Evolutionary conservation across 2,797 vertebrate species (phyloP).

Genomic region (Acanthiza pusilla): DNA sequence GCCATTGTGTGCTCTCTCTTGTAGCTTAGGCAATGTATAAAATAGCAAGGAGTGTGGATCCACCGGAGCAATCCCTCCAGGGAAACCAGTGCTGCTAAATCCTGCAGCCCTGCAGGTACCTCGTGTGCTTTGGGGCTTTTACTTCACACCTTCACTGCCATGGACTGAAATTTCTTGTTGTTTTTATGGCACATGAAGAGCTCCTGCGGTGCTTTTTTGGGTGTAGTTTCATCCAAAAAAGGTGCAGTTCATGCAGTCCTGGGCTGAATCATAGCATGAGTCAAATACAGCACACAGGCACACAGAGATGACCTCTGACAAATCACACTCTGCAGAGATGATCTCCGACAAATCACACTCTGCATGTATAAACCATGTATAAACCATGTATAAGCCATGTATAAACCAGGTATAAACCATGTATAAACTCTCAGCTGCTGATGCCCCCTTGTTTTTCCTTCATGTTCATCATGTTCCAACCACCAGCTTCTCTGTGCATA

Average conservation of each 20-base stretch:
- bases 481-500: background rate
- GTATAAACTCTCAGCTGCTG: background rate
- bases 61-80: background rate
- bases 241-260: background rate
- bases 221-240: background rate
- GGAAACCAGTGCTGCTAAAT: background rate
- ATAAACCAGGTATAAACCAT: no score
- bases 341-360: no score
- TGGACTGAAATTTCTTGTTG: background rate
- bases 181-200: background rate
- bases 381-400: no score
- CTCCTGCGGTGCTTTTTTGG: background rate
- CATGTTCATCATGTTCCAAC: background rate
- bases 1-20: background rate
- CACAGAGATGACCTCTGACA: background rate
- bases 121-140: background rate
- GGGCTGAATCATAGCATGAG: fast-evolving
- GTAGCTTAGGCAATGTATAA: background rate
- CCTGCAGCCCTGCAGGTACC: background rate
- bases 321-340: background rate
- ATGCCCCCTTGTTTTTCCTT: background rate
- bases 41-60: fast-evolving
- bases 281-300: background rate
- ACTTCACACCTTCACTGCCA: background rate
- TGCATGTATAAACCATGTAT: no score